Evolutionary conservation across 2,797 vertebrate species (phyloP), one percentile per base, ranked within the genome.

Genomic region (Darevskia mixta): DNA sequence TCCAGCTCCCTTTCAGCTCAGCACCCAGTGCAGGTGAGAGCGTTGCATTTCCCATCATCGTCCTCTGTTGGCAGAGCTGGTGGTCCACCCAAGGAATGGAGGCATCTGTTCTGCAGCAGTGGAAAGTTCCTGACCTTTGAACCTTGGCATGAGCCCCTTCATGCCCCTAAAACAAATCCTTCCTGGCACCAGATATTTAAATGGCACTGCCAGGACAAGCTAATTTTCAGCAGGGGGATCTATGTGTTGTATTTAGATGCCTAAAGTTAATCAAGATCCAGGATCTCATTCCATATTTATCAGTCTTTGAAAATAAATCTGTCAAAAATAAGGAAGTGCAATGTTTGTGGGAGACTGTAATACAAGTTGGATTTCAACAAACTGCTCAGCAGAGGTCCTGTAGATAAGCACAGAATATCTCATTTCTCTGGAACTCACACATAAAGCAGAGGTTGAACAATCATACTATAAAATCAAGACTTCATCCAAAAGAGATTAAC

Each of bases 381-480:
- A 58, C 15, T 1, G 1, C 93, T 95, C 91, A 79, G 92, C 18
- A 0, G 8, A 92, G 93, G 86, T 90, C 96, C 93, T 93, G 94
- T 88, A 90, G 92, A 93, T 93, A 95, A 92, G 95, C 95, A 94
- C 86, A 92, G 95, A 96, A 95, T 95, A 96, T 88, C 93, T 96
- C 93, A 95, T 94, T 96, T 90, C 92, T 96, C 87, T 96, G 95
- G 95, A 96, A 95, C 95, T 96, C 89, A 10, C 49, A 17, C 89
- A 94, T 92, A 92, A 94, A 90, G 91, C 86, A 86, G 88, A 93
- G 88, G 82, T 45, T 32, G 84, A 86, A 93, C 85, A 85, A 45
- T 78, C 89, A 5, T 2, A 85, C 86, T 58, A 58, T 1, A 27
- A 94, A 91, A 93, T 94, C 94, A 95, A 94, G 93, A 85, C 88